Base-by-base conservation (phyloP, 2,113 vertebrate species). In the Vireo altiloquus region DNA sequence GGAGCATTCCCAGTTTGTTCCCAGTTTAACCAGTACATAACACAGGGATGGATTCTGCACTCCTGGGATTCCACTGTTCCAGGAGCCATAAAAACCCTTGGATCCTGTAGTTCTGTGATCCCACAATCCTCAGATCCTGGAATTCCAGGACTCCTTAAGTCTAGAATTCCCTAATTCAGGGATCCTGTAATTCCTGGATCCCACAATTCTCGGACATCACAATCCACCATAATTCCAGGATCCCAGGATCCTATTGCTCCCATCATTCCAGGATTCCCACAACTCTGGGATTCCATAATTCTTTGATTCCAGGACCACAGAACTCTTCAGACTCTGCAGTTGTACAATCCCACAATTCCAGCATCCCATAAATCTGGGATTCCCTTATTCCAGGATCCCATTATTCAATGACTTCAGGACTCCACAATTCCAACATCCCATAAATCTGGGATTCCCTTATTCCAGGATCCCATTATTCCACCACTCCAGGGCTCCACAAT, bases 401-500 rank as follows among this genome's bases (percentile, higher is more conserved):
- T 3, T 5, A 44, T 17, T 44, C 30, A 33, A 2, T 3, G 19
- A n/a, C 11, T 18, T 15, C 1, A 7, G 16, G 5, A 49, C 20
- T 11, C 10, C 13, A 1, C 14, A 3, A 4, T 35, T 28, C n/a
- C 66, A 7, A 8, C 8, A 22, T 15, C 54, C 54, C 31, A 2
- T 7, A 5, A 15, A 14, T 16, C 57, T 42, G 40, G 40, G 15
- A 42, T 42, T 42, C 40, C 13, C 13, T 44, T 17, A 44, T 44
- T 44, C 15, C 8, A 44, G 42, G 15, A 44, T 44, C 42, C 42
- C 42, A 44, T 44, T 7, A 44, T 44, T 44, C 40, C 40, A 13
- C 40, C 40, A n/a, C 11, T 18, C 21, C 1, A 7, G 16, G 5
- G 35, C 20, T 11, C 10, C 13, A 1, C 14, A 3, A 4, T 35